A percentile compares a stretch with the other conserved stretches of the same genome.
These are phyloP conservation scores for Pipa parva DNA, from an alignment of 2,113 vertebrate species.

Conservation along the genomic window DNA sequence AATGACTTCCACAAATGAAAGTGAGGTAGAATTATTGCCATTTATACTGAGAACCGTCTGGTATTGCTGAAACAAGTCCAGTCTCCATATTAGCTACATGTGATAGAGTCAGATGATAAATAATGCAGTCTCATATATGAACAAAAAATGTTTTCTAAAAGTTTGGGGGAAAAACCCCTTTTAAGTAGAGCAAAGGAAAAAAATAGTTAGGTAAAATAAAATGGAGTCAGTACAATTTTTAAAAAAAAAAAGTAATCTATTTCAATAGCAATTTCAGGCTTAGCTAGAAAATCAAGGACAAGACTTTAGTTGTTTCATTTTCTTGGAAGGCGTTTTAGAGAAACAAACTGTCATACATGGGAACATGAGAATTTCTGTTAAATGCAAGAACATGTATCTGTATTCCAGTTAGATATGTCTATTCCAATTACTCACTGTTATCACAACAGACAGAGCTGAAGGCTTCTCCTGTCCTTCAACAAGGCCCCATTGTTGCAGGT, in stretches of 20 bases:
- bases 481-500: constrained; percentile 27
- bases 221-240: not conserved
- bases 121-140: too few relatives aligned
- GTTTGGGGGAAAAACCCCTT: not conserved
- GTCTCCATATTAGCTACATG: too few relatives aligned
- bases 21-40: too few relatives aligned
- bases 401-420: constrained; percentile 28
- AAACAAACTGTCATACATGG: constrained; percentile 2
- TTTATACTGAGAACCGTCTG: too few relatives aligned
- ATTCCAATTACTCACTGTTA: constrained; percentile 27
- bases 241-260: not conserved
- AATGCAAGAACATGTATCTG: constrained; percentile 24
- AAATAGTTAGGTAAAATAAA: not conserved
- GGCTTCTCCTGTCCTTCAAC: constrained; percentile 19
- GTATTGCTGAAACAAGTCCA: too few relatives aligned
- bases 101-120: too few relatives aligned
- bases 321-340: too few relatives aligned
- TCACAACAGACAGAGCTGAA: constrained; percentile 12
- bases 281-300: not conserved
- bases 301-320: too few relatives aligned
- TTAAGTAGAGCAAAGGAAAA: not conserved
- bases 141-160: too few relatives aligned
- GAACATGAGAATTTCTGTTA: constrained; percentile 7
- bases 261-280: not conserved
- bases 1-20: too few relatives aligned